Evolutionary conservation across 2,888 invertebrate species (phyloP), one percentile per base, ranked within the genome.

Genomic region (Dastarcus helophoroides): DNA sequence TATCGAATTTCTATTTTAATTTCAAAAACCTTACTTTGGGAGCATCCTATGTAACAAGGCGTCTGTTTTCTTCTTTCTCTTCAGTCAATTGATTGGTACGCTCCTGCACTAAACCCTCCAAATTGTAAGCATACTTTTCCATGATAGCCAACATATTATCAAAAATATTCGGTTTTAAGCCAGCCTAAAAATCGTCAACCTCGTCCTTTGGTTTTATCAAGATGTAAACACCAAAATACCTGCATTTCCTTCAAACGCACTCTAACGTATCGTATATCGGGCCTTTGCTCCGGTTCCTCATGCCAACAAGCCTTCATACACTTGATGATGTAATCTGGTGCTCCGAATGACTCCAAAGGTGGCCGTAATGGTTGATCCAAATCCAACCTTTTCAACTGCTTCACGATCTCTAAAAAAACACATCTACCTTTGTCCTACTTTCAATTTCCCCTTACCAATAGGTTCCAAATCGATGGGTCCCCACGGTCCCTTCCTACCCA

Each of bases 141-240:
- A 89, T 88, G 56, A 88, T 84, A 0, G 80, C 75, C 38, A 89
- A 62, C 86, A 89, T 88, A 51, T 88, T 86, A 62, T 88, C 88
- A 51, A 86, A 84, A 41, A 86, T 85, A 47, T 86, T 85, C 2
- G 82, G 74, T 58, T 84, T 84, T 67, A 79, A 62, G 42, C 78
- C 77, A 19, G 75, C 71, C 51, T 56, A 31, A 26, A 42, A 39
- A 22, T 12, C 13, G 19, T 6, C 6, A 17, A 17, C 19, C 6
- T 17, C 6, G n/a, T 5, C 3, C 7, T 11, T 14, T 10, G n/a
- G 7, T 14, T 26, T 34, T 26, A 8, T 19, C 9, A 7, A 12
- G 15, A 15, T 3, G 2, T 2, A 11, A 7, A 14, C 12, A 22
- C 7, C 5, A 28, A 62, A 44, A 69, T 33, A 67, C 62, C 46